These are phyloP conservation scores for Sardina pilchardus DNA, from an alignment of 2,113 vertebrate genomes.

Conservation along the genomic window DNA sequence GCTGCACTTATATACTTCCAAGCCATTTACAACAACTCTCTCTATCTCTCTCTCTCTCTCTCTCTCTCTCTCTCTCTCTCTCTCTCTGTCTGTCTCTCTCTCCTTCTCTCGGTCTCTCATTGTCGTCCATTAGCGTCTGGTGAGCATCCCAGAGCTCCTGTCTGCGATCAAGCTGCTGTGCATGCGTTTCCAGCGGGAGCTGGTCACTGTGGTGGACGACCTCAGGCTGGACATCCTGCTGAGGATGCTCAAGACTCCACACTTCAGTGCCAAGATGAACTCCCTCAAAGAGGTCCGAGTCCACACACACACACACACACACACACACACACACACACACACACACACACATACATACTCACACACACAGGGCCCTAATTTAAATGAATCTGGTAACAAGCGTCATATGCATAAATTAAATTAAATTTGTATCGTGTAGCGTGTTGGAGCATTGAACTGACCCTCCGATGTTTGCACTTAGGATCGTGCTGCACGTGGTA, in stretches of 20 bases:
- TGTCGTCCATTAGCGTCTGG: slow-evolving; percentile 77
- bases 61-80: not conserved
- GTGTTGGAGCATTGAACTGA: too few species aligned
- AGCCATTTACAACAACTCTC: too few species aligned
- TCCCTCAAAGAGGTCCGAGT: slow-evolving; percentile 91
- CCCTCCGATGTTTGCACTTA: too few species aligned
- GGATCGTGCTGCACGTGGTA: too few species aligned
- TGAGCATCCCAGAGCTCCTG: slow-evolving; percentile 95
- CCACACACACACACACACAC: slow-evolving; percentile 8
- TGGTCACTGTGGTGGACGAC: slow-evolving; percentile 91
- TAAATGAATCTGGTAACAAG: too few species aligned
- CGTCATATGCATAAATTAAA: too few species aligned
- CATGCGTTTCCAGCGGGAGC: slow-evolving; percentile 95
- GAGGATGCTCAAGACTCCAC: slow-evolving; percentile 96
- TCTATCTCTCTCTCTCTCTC: not conserved
- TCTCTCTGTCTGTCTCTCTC: not conserved
- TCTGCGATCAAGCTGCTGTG: slow-evolving; percentile 97
- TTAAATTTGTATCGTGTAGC: too few species aligned
- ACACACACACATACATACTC: not conserved
- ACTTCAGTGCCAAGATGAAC: slow-evolving; percentile 99
- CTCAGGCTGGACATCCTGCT: slow-evolving; percentile 92
- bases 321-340: not conserved
- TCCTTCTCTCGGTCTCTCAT: not conserved
- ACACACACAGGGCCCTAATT: not conserved
- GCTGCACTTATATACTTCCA: not conserved